Base-by-base conservation (phyloP, 2,888 invertebrate genomes). In the Thymelicus lineola region DNA sequence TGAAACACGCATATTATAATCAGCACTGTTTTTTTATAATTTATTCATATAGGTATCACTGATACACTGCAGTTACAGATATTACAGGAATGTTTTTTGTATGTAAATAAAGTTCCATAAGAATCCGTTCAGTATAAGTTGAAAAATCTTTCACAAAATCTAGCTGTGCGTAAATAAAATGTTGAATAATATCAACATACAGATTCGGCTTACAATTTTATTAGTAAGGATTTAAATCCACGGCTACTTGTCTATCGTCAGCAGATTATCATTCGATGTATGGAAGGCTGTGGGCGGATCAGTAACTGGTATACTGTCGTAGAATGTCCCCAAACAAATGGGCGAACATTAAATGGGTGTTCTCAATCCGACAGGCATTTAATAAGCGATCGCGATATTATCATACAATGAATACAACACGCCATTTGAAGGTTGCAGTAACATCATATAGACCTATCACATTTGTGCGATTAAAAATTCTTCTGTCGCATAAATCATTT, bases 401-500 rank as follows among this genome's bases (percentile, higher is more conserved):
- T 79, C 90, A 90, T 90, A 90, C 91, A 91, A 91, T 88, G 75
- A 84, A 83, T 85, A 82, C 75, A 74, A 66, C 74, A 75, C 68
- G 75, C 73, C 77, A 75, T 79, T 82, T 79, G 79, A 82, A 82
- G 84, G 86, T 79, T 82, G 75, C 74, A 76, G 77, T 77, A 76
- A 78, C 79, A 79, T 82, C 81, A 59, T 28, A n/a, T 28, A n/a
- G 75, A 76, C 74, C 72, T 74, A 75, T 79, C 76, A 75, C 75
- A 77, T 76, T 78, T 77, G 79, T 79, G 75, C 80, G 81, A 82
- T 82, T 84, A 82, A 84, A 82, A 82, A 82, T 77, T 79, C 81
- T 75, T 77, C 76, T 75, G 80, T 83, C 80, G 81, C 81, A 84
- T 84, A 83, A 82, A 83, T 83, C 78, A 78, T 80, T 77, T 79